Conservation (phyloP, 2,113 vertebrate genomes). For the Fregetta grallaria region DNA sequence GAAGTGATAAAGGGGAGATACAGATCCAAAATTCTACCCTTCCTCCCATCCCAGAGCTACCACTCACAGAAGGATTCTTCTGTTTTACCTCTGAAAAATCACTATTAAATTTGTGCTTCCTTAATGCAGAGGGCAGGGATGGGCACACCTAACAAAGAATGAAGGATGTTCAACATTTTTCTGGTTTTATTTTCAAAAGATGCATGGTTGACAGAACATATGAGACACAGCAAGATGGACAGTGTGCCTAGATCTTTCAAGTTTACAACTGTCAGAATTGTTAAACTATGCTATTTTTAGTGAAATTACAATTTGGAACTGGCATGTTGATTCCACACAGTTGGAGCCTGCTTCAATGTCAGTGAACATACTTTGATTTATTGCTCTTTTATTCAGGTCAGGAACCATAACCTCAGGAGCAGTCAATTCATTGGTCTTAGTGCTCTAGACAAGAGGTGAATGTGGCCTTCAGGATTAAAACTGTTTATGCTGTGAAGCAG, state of each 20-base stretch:
- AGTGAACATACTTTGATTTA: constrained; percentile 58
- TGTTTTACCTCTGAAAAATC: not conserved
- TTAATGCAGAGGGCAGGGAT: not conserved
- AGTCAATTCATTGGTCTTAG: constrained; percentile 3
- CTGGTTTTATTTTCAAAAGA: not conserved
- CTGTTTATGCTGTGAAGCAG: not conserved
- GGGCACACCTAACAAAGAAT: not conserved
- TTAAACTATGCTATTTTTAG: constrained; percentile 54
- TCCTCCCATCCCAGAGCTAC: not conserved
- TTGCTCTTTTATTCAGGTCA: constrained; percentile 62
- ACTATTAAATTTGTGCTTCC: not conserved
- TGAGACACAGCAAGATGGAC: constrained; percentile 30
- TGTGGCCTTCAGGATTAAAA: constrained; percentile 33
- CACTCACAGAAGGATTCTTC: not conserved
- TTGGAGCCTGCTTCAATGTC: constrained; percentile 23
- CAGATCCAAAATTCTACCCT: not conserved
- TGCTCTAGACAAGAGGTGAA: constrained; percentile 4
- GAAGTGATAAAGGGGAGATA: not conserved
- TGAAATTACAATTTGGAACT: constrained; percentile 42
- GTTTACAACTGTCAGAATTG: constrained; percentile 45
- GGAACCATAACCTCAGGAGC: constrained; percentile 40
- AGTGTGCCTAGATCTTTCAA: constrained; percentile 26
- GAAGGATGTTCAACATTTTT: not conserved
- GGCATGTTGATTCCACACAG: constrained; percentile 40
- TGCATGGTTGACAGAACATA: not conserved